These are phyloP conservation scores for Antechinus flavipes DNA, from an alignment of 2,113 vertebrate species.

Conservation along the genomic window DNA sequence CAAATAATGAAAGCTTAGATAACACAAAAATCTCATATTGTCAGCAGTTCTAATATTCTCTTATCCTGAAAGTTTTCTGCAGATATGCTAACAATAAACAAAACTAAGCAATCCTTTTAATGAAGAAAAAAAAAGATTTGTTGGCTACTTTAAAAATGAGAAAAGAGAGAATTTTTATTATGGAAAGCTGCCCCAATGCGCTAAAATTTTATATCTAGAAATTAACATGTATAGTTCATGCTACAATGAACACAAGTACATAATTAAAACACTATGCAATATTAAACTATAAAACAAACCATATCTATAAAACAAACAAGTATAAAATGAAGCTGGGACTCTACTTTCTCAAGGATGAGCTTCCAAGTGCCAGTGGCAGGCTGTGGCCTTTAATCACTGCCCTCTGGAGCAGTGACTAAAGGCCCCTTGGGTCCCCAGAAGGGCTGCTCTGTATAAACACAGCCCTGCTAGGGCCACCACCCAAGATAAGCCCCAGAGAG, in stretches of 20 bases:
- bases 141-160: background rate
- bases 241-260: background rate
- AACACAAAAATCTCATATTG: background rate
- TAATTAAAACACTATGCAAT: background rate
- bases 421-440: too few relatives aligned
- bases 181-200: background rate
- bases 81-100: background rate
- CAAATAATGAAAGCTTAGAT: background rate
- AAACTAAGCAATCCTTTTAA: background rate
- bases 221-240: background rate
- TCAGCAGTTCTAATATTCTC: background rate
- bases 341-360: background rate
- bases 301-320: too few relatives aligned
- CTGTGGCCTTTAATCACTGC: too few relatives aligned
- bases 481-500: background rate
- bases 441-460: background rate
- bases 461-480: rapidly evolving
- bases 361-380: too few relatives aligned
- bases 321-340: background rate
- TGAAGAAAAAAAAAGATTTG: background rate
- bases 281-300: background rate
- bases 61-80: background rate
- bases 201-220: background rate
- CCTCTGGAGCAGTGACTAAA: too few relatives aligned
- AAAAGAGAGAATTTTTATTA: background rate